Evolutionary conservation across 2,888 invertebrate genomes (phyloP), one percentile per base, ranked within the genome.

Genomic region (Tetragonula carbonaria): DNA sequence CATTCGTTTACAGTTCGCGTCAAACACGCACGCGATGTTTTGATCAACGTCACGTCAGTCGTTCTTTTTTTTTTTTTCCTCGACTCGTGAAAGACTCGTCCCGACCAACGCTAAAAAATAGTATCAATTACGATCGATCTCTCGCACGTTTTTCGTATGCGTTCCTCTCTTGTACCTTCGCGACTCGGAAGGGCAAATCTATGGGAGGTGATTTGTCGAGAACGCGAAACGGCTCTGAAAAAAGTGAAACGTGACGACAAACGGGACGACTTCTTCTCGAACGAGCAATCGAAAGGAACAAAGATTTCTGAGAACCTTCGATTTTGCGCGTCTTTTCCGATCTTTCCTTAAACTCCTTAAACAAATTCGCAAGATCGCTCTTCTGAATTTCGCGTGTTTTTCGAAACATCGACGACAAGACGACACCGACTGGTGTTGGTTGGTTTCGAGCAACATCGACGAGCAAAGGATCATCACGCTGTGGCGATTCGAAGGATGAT

Each of bases 281-380:
- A 79, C 75, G 89, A 89, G 77, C 76, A 45, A 57, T 74, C 66
- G 53, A 59, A 79, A 78, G 68, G 79, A 55, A 53, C 63, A 53
- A 3, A 16, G n/a, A 38, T 23, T 23, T 67, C 28, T 28, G 28
- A 28, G n/a, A 57, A 55, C n/a, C n/a, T 50, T 57, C 68, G 13
- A 45, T 28, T 18, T 28, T 2, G 68, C 11, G 18, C 33, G n/a
- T 18, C 14, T 23, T 23, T 23, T 45, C 23, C n/a, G 57, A 71
- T 45, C 38, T n/a, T 23, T 57, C 4, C 38, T 38, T n/a, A 16
- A 2, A 4, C 21, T 21, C 8, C 21, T 1, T 5, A 28, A 23
- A 28, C 8, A n/a, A 45, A 67, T 16, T 6, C 14, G 57, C 57
- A 14, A 59, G 57, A 14, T 45, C 45, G 23, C 13, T 23, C 16